Evolutionary conservation across 2,888 invertebrate genomes (phyloP).

Genomic region (Macrosoma leucophasiata): DNA sequence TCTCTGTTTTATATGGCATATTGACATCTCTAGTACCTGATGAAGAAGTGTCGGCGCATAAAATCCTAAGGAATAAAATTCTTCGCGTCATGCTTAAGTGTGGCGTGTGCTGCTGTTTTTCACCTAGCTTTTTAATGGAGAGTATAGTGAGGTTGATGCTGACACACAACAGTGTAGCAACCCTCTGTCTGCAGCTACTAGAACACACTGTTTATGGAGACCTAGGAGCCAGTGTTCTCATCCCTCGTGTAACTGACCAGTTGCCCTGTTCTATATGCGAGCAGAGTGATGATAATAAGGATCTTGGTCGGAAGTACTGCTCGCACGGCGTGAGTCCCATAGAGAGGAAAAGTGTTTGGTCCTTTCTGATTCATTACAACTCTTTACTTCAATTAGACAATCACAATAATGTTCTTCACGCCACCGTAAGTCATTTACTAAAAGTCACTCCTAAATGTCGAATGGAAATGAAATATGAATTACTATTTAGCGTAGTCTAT

Average conservation of each 20-base stretch:
- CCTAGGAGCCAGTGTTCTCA: slow-evolving; percentile 64
- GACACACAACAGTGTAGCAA: slow-evolving; percentile 49
- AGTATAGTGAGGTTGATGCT: slow-evolving; percentile 66
- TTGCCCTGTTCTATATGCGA: slow-evolving; percentile 64
- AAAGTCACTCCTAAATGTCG: slow-evolving; percentile 74
- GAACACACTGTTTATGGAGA: slow-evolving; percentile 78
- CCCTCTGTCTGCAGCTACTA: slow-evolving; percentile 66
- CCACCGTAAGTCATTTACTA: slow-evolving; percentile 74
- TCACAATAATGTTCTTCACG: slow-evolving; percentile 68
- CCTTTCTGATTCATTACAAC: slow-evolving; percentile 75
- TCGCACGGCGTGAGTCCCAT: slow-evolving; percentile 43
- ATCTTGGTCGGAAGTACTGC: slow-evolving; percentile 41
- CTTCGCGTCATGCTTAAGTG: slow-evolving; percentile 72
- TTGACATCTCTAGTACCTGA: slow-evolving; percentile 65
- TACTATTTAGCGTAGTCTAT: slow-evolving; percentile 77
- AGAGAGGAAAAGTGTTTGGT: slow-evolving; percentile 65
- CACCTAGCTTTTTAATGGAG: slow-evolving; percentile 67
- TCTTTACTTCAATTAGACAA: slow-evolving; percentile 74
- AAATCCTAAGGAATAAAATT: slow-evolving; percentile 58
- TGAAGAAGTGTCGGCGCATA: slow-evolving; percentile 49
- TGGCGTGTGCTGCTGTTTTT: slow-evolving; percentile 80
- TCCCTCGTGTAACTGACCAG: slow-evolving; percentile 50
- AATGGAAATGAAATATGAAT: slow-evolving; percentile 70
- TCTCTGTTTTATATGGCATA: slow-evolving; percentile 73
- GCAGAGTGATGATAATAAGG: slow-evolving; percentile 41